Base-by-base conservation (phyloP, 2,797 vertebrate species). In the Pseudopleuronectes americanus region DNA sequence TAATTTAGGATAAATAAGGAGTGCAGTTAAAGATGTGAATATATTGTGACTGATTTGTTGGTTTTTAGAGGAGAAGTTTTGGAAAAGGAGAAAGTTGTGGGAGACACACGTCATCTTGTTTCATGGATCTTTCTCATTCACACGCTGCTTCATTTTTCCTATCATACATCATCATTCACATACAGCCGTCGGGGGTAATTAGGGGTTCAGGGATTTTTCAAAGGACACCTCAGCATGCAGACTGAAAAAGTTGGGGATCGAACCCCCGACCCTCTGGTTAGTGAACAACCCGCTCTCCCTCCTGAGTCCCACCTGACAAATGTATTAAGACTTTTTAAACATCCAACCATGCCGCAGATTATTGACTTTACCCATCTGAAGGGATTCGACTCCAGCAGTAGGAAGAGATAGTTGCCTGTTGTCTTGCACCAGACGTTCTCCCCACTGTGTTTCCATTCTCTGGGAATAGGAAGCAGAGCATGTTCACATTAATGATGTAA, bases 401-500 rank as follows among this genome's bases (percentile, higher is more conserved):
- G 48, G 53, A 53, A 47, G 41, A 57, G 54, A 41, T 45, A 59
- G 59, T 52, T 66, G 21, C 41, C 55, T 14, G 0, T 71, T 60
- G 51, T 12, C 23, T 66, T 72, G 22, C 61, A 67, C 58, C 60
- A 13, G 36, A 16, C 43, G 22, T 28, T 59, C 59, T 71, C 52
- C 67, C 60, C 61, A 56, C 54, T 59, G 22, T 23, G 47, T 38
- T 78, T 73, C 70, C 47, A 73, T 49, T 89, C 52, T 79, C 79
- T 91, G 84, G 83, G 88, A 92, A 90, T 76, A 74, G 80, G 80
- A 85, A 85, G 78, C 68, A 9, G 63, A 76, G 59, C 64, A 0
- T 53, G 67, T 89, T 90, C 87, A 86, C 89, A 90, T 63, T 87
- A 81, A 84, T 75, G 77, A 83, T 87, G 77, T 65, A 74, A 76